phyloP scores from a whole-genome alignment of 2,113 vertebrate genomes.

The Xerus inauris region DNA sequence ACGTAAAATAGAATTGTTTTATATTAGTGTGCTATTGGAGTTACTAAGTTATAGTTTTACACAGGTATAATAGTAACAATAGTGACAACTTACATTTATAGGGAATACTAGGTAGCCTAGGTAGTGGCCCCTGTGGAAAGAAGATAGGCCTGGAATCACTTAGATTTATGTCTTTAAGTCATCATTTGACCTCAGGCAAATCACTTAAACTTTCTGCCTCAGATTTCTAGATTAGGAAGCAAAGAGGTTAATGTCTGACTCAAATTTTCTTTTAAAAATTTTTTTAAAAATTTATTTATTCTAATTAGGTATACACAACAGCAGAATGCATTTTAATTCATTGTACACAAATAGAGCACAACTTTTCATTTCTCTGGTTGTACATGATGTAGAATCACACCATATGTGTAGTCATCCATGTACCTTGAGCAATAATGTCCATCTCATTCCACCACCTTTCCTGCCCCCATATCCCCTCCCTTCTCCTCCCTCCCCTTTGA shows the following conservation, averaged over 20 bases:
- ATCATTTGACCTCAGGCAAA: not conserved
- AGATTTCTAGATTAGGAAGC: not conserved
- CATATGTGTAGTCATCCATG: too few relatives aligned
- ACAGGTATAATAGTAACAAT: not conserved
- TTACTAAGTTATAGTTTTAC: not conserved
- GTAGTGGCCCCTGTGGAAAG: not conserved
- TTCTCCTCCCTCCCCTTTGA: too few relatives aligned
- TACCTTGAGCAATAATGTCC: too few relatives aligned
- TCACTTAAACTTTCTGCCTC: not conserved
- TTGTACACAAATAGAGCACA: too few relatives aligned
- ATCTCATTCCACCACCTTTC: too few relatives aligned
- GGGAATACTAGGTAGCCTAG: not conserved
- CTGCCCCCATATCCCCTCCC: too few relatives aligned
- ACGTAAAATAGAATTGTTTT: not conserved
- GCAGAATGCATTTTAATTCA: too few relatives aligned
- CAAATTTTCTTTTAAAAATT: not conserved
- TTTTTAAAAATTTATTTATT: too few relatives aligned
- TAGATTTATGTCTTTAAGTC: not conserved
- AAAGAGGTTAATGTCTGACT: not conserved
- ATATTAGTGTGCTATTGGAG: not conserved
- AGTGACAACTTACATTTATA: not conserved
- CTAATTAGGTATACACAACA: too few relatives aligned
- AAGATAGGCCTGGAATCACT: not conserved
- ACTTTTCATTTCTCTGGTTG: too few relatives aligned
- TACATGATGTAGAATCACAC: too few relatives aligned